These are phyloP conservation scores for Anthoscopus minutus DNA, from an alignment of 2,113 vertebrate species.

Conservation along the genomic window DNA sequence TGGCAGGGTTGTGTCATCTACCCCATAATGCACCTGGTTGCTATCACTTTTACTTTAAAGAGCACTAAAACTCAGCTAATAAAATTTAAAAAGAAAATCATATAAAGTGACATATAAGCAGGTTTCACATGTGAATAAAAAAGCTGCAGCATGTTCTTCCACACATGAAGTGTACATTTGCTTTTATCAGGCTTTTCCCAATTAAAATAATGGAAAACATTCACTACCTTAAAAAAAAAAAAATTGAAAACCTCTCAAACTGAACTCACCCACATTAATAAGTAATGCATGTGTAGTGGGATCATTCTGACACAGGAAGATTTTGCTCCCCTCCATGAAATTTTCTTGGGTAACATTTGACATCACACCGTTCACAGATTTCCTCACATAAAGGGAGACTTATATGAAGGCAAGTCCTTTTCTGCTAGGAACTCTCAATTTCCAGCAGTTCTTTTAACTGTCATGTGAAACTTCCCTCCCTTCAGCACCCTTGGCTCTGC, in stretches of 20 bases:
- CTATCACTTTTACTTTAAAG: conserved; percentile 42
- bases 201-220: conserved; percentile 43
- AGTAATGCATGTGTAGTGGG: not conserved
- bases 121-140: not conserved
- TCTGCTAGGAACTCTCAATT: not conserved
- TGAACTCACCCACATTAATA: not conserved
- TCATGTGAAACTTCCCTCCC: not conserved
- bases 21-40: conserved; percentile 9
- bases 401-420: not conserved
- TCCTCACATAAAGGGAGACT: not conserved
- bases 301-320: not conserved
- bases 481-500: not conserved
- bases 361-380: not conserved
- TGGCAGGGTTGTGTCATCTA: not conserved
- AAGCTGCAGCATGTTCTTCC: not conserved
- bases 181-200: conserved; percentile 11
- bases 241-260: not conserved
- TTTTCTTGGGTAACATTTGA: not conserved
- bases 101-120: conserved; percentile 6
- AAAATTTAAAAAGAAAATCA: conserved; percentile 36
- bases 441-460: not conserved
- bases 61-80: conserved; percentile 29
- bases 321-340: not conserved
- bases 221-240: not conserved
- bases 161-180: not conserved